Evolutionary conservation across 2,797 vertebrate species (phyloP).

Genomic region (Enteromius treurensis): DNA sequence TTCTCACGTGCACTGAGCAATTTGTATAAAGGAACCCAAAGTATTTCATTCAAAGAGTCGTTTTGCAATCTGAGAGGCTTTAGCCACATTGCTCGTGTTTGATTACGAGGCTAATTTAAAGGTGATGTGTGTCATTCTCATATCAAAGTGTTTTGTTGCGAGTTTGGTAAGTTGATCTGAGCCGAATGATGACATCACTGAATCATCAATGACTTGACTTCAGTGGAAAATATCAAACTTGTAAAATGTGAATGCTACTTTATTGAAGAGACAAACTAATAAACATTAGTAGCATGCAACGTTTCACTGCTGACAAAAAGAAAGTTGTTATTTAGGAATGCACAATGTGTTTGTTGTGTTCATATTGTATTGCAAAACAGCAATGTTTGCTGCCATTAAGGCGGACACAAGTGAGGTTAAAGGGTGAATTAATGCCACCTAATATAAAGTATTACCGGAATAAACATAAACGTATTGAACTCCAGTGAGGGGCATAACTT

Average conservation of each 20-base stretch:
- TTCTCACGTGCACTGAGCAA: conserved; percentile 6
- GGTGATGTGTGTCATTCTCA: neutral
- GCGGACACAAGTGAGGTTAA: too few species aligned
- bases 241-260: neutral
- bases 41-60: neutral
- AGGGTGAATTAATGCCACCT: too few species aligned
- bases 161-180: too few species aligned
- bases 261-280: neutral
- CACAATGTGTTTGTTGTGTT: too few species aligned
- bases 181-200: too few species aligned
- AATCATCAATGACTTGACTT: too few species aligned
- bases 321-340: neutral
- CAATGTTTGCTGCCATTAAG: too few species aligned
- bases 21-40: conserved; percentile 3
- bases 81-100: neutral
- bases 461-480: neutral
- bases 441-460: too few species aligned
- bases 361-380: too few species aligned
- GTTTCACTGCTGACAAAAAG: too few species aligned
- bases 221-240: too few species aligned
- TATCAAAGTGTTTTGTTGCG: neutral
- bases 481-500: neutral
- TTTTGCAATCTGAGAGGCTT: neutral
- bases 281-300: neutral
- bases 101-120: neutral